phyloP scores from a whole-genome alignment of 1,140 invertebrate species.

The Leucophenga varia region DNA sequence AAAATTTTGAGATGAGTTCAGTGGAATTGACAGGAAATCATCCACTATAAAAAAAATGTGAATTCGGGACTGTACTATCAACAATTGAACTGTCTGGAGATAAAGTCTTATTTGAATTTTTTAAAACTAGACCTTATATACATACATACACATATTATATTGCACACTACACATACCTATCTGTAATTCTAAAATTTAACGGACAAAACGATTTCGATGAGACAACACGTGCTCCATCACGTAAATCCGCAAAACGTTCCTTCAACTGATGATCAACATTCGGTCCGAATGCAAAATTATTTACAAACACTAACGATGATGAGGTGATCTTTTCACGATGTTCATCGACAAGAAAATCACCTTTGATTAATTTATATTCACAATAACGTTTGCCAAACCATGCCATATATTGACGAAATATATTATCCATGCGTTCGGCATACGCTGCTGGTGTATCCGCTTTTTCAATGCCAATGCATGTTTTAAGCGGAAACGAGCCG shows the following conservation, averaged over 20 bases:
- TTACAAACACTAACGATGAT: slow-evolving; percentile 95
- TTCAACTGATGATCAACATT: slow-evolving; percentile 96
- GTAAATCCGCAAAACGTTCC: slow-evolving; percentile 92
- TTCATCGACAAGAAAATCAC: slow-evolving; percentile 90
- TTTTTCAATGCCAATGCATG: slow-evolving; percentile 93
- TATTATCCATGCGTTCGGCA: slow-evolving; percentile 86
- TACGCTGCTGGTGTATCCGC: slow-evolving; percentile 94
- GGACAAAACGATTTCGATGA: slow-evolving; percentile 99
- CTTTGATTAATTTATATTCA: slow-evolving; percentile 88
- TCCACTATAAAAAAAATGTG: too few species aligned
- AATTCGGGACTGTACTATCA: too few species aligned
- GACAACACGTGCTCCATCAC: slow-evolving; percentile 93
- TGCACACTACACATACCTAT: slow-evolving; percentile 68
- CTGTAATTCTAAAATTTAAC: slow-evolving; percentile 95
- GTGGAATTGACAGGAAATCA: too few species aligned
- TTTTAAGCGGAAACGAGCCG: slow-evolving; percentile 85
- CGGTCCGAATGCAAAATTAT: slow-evolving; percentile 99
- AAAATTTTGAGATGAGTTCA: too few species aligned
- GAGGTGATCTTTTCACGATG: slow-evolving; percentile 89
- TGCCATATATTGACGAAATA: slow-evolving; percentile 92
- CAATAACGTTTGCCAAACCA: slow-evolving; percentile 96
- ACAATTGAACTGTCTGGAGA: too few species aligned
- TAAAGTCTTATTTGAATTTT: too few species aligned
- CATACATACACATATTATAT: too few species aligned
- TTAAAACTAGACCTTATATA: too few species aligned